Conservation (phyloP, 2,113 vertebrate species). For the Strix aluco region DNA sequence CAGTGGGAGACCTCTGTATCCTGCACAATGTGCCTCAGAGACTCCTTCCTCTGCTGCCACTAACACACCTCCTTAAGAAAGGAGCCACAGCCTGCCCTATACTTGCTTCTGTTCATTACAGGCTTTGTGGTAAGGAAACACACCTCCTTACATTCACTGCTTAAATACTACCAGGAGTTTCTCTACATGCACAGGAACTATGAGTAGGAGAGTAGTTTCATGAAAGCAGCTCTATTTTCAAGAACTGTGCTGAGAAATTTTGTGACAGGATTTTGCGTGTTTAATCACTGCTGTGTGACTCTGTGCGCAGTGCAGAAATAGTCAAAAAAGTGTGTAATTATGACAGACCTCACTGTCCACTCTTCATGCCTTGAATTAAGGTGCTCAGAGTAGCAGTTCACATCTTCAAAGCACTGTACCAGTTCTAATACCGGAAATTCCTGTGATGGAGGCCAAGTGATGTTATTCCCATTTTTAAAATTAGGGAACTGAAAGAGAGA, state of each 20-base stretch:
- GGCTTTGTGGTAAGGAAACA: neutral
- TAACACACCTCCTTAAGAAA: neutral
- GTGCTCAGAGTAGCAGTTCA: neutral
- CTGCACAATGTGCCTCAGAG: neutral
- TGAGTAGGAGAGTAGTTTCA: neutral
- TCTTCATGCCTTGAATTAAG: neutral
- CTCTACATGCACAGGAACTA: neutral
- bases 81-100: neutral
- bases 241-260: neutral
- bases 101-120: neutral
- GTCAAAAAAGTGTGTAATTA: neutral
- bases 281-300: conserved; percentile 10
- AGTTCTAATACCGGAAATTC: neutral
- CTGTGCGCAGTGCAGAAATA: neutral
- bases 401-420: neutral
- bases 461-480: neutral
- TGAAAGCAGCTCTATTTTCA: neutral
- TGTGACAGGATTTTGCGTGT: neutral
- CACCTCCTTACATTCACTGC: neutral
- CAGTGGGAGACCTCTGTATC: neutral
- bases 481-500: neutral
- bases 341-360: neutral
- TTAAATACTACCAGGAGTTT: neutral
- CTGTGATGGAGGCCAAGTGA: neutral
- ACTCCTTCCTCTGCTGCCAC: neutral